Conservation (phyloP, 2,888 invertebrate genomes). For the Nyleta sp. region DNA sequence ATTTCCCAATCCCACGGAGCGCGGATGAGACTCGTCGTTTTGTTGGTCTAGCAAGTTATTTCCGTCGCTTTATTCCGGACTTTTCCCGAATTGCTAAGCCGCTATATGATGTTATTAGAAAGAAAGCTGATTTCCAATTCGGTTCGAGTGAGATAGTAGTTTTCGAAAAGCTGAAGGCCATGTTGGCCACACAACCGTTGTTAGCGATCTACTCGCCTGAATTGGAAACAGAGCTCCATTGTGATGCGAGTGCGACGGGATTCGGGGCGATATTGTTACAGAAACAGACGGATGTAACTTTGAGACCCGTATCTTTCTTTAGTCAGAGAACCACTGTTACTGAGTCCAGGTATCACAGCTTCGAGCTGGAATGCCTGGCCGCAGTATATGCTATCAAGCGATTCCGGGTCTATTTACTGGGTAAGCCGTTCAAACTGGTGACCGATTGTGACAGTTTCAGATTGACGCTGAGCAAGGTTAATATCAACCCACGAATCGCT, state of each 20-base stretch:
- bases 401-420: too few relatives aligned
- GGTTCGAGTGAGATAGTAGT: neutral
- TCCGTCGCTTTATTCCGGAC: neutral
- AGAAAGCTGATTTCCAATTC: too few relatives aligned
- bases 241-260: too few relatives aligned
- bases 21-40: too few relatives aligned
- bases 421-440: too few relatives aligned
- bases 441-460: neutral
- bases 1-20: neutral
- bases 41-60: neutral
- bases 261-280: neutral
- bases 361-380: neutral
- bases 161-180: neutral
- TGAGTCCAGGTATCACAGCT: neutral
- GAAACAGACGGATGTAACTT: neutral
- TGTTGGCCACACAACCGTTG: neutral
- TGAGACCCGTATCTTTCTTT: neutral
- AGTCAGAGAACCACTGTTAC: neutral
- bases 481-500: neutral
- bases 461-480: neutral
- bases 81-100: neutral
- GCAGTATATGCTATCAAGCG: too few relatives aligned
- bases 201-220: neutral
- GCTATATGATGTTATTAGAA: too few relatives aligned
- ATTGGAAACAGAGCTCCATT: neutral